phyloP scores from a whole-genome alignment of 2,797 vertebrate species.

The Danio kyathit region DNA sequence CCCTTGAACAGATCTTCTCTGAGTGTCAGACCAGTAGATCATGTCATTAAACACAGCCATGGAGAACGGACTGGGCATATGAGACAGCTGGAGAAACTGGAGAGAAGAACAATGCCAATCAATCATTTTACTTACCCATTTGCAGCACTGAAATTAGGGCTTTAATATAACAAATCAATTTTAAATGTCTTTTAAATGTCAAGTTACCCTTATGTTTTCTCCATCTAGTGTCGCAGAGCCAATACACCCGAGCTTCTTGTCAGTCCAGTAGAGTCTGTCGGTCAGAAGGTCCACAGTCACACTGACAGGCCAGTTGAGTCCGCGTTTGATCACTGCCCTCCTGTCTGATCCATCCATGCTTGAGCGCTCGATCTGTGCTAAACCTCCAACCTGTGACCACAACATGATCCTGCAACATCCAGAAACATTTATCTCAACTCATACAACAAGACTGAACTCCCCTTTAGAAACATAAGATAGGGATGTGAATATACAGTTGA shows the following conservation, averaged over 20 bases:
- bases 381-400: conserved; percentile 89
- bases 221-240: conserved; percentile 87
- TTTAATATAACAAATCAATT: no score
- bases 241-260: conserved; percentile 87
- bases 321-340: conserved; percentile 77
- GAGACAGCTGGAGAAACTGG: conserved; percentile 85
- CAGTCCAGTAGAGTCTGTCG: conserved; percentile 89
- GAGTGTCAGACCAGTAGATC: conserved; percentile 91
- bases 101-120: conserved; percentile 18
- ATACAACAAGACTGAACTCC: neutral
- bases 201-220: conserved; percentile 78
- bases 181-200: neutral
- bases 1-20: conserved; percentile 82
- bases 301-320: conserved; percentile 88
- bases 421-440: neutral
- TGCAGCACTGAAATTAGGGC: no score
- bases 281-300: conserved; percentile 84
- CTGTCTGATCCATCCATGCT: conserved; percentile 89
- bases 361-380: conserved; percentile 83
- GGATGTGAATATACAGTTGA: no score
- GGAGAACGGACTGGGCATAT: conserved; percentile 86
- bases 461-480: neutral
- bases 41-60: conserved; percentile 85
- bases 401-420: conserved; percentile 84
- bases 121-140: neutral